Evolutionary conservation across 2,888 invertebrate species (phyloP).

Genomic region (Isoperla grammatica): DNA sequence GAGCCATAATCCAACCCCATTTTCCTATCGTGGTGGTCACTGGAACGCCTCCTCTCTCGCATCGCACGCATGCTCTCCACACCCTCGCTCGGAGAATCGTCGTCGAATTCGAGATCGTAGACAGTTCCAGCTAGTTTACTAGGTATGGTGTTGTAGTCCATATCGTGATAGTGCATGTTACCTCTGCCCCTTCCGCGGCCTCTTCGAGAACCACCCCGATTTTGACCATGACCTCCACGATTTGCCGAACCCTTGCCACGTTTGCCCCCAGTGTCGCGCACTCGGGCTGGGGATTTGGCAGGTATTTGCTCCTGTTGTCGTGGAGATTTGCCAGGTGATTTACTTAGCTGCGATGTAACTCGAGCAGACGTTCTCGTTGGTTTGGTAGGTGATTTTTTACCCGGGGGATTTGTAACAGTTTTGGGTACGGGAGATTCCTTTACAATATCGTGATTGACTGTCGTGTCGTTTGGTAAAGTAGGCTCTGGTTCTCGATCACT

Average conservation of each 20-base stretch:
- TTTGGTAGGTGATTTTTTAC: slow-evolving; percentile 32
- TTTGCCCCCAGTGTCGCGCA: slow-evolving; percentile 16
- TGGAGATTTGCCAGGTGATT: slow-evolving; percentile 65
- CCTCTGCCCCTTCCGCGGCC: slow-evolving; percentile 38
- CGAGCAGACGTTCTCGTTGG: slow-evolving; percentile 52
- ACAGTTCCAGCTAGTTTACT: slow-evolving; percentile 81
- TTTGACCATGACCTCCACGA: slow-evolving; percentile 30
- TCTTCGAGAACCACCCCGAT: slow-evolving; percentile 47
- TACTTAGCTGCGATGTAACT: slow-evolving; percentile 51
- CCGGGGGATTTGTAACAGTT: slow-evolving; percentile 18
- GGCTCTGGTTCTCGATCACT: slow-evolving; percentile 21
- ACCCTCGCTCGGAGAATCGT: slow-evolving; percentile 52
- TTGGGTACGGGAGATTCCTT: slow-evolving; percentile 21
- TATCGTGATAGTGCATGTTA: slow-evolving; percentile 36
- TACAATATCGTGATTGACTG: neutral
- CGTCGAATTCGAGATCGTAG: slow-evolving; percentile 79
- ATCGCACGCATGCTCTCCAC: slow-evolving; percentile 72
- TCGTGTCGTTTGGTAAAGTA: slow-evolving; percentile 23
- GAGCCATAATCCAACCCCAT: slow-evolving; percentile 48
- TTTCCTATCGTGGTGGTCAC: slow-evolving; percentile 60
- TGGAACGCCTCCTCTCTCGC: slow-evolving; percentile 72
- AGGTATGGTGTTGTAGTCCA: slow-evolving; percentile 54
- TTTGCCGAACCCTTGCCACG: slow-evolving; percentile 19
- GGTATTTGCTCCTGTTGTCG: slow-evolving; percentile 33
- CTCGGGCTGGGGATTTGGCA: slow-evolving; percentile 41